Conservation (phyloP, 2,113 vertebrate genomes). For the Brachypteracias leptosomus region DNA sequence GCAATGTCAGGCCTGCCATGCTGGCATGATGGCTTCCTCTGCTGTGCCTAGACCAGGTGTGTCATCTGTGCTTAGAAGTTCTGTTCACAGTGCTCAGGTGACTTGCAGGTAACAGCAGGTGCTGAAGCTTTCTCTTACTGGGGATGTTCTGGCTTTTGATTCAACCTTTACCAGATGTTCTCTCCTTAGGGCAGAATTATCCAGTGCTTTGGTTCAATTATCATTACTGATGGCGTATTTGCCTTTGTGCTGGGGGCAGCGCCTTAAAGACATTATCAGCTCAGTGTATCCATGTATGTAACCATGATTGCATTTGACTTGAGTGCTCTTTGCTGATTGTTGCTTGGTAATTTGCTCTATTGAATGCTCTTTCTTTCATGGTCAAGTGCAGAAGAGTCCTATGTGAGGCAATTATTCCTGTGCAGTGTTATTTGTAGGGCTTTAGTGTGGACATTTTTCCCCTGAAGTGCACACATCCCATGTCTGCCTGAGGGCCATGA, state of each 20-base stretch:
- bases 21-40: not conserved
- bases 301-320: not conserved
- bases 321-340: not conserved
- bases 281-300: not conserved
- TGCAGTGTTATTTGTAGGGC: not conserved
- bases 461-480: not conserved
- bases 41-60: not conserved
- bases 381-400: not conserved
- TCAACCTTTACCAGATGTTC: not conserved
- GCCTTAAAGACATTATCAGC: not conserved
- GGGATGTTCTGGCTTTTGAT: not conserved
- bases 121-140: not conserved
- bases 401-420: not conserved
- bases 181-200: not conserved
- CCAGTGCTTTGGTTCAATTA: not conserved
- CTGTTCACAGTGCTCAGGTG: not conserved
- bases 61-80: not conserved
- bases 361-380: not conserved
- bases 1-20: rapidly evolving
- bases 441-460: not conserved
- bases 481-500: not conserved
- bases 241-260: not conserved
- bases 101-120: not conserved
- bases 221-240: not conserved
- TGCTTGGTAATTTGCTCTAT: not conserved